Percentiles rank a stretch among this genome's conserved stretches.
These are phyloP conservation scores for Campoplex capitator DNA, from an alignment of 2,888 invertebrate species.

Conservation along the genomic window DNA sequence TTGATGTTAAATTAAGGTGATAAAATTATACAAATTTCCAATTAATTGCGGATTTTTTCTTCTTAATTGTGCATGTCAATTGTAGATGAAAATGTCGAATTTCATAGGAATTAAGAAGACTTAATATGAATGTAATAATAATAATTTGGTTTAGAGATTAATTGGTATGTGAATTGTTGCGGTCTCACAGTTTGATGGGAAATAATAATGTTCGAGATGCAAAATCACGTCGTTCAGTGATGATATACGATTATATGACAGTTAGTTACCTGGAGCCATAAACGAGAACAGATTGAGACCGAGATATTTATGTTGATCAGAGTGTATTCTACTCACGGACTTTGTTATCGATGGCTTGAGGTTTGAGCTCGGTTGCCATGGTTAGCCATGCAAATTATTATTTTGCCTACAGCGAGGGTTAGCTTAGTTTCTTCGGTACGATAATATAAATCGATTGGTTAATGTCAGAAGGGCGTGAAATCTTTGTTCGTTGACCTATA, in stretches of 20 bases:
- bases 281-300: not conserved
- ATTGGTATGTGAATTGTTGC: not conserved
- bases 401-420: conserved; percentile 55
- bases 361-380: conserved; percentile 56
- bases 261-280: conserved; percentile 1
- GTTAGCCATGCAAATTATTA: conserved; percentile 64
- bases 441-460: conserved; percentile 20
- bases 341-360: conserved; percentile 5
- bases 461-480: conserved; percentile 3
- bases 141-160: not conserved
- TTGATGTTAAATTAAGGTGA: not conserved
- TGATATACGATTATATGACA: not conserved
- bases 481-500: not conserved
- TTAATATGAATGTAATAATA: not conserved
- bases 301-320: conserved; percentile 1
- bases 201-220: not conserved
- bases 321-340: conserved; percentile 4
- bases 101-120: not conserved
- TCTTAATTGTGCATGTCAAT: not conserved
- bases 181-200: not conserved
- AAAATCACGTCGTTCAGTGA: not conserved
- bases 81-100: not conserved
- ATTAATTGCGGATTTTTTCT: not conserved
- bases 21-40: not conserved
- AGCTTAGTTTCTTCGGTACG: conserved; percentile 33